Conservation (phyloP, 2,888 invertebrate species). For the Amphipyra tragopoginis region DNA sequence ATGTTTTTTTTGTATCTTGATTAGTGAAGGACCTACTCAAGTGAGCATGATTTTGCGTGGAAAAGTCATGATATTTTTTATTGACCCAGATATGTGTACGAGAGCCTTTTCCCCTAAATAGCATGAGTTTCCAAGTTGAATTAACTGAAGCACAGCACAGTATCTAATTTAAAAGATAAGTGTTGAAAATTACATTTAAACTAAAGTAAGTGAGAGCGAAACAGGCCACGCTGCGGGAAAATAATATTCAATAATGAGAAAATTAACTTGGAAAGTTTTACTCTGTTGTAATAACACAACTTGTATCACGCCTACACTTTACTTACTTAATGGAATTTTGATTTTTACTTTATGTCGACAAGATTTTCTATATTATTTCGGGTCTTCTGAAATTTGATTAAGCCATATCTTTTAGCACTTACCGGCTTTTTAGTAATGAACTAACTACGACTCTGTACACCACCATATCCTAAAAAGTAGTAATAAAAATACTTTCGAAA, state of each 20-base stretch:
- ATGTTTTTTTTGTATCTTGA: background rate
- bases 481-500: no score
- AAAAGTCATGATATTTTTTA: no score
- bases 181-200: constrained; percentile 42
- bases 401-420: background rate
- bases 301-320: constrained; percentile 30
- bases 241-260: constrained; percentile 52
- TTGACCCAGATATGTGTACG: background rate
- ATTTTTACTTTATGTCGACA: constrained; percentile 8
- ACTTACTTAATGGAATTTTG: constrained; percentile 12
- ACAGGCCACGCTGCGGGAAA: constrained; percentile 19
- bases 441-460: background rate
- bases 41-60: no score
- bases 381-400: no score
- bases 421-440: constrained; percentile 1
- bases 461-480: constrained; percentile 1
- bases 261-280: constrained; percentile 41
- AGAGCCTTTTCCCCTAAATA: background rate
- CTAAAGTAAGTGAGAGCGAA: constrained; percentile 37
- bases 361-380: no score
- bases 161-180: constrained; percentile 38
- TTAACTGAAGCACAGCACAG: constrained; percentile 20
- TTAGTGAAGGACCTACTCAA: no score
- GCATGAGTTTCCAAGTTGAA: constrained; percentile 26
- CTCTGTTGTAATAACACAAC: constrained; percentile 30